Evolutionary conservation across 2,797 vertebrate species (phyloP), one percentile per base, ranked within the genome.

Genomic region (Borostomias antarcticus): DNA sequence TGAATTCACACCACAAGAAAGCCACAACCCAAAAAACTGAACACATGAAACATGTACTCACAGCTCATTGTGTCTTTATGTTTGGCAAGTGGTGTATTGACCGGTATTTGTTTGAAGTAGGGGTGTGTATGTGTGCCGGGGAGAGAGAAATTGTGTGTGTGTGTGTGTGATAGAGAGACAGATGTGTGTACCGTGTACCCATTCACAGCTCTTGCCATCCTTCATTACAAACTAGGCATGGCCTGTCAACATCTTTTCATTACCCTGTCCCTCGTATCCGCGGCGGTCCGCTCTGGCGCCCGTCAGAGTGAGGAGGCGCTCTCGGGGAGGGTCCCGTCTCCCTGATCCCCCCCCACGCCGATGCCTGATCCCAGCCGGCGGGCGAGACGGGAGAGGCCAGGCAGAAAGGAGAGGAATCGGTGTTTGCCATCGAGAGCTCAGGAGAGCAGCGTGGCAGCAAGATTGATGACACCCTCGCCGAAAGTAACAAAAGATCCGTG

Each of bases 401-500:
- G 84, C 82, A 69, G 85, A 86, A 87, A 82, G 87, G 83, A 70
- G 86, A 91, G 86, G 80, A 89, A 93, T 91, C 85, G 78, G 88
- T 88, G 89, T 85, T 93, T 80, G 63, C 90, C 90, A 92, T 93
- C 92, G 88, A 90, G 90, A 87, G 93, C 93, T 93, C 93, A 93
- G 93, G 93, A 88, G 92, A 94, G 91, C 92, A 89, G 88, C 92
- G 92, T 87, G 91, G 92, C 91, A 90, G 89, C 89, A 94, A 95
- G 95, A 95, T 95, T 95, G 93, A 96, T 95, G 93, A 94, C 90
- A 91, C 91, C 93, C 91, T 92, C 90, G 88, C 91, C 35, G 78
- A 89, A 90, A 93, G 90, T 92, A 93, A 90, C 90, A 91, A 91
- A 91, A 93, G 93, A 93, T 93, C 93, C 94, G 91, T 91, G 92